These are phyloP conservation scores for Melanchra persicariae DNA, from an alignment of 2,888 invertebrate species.

Conservation along the genomic window DNA sequence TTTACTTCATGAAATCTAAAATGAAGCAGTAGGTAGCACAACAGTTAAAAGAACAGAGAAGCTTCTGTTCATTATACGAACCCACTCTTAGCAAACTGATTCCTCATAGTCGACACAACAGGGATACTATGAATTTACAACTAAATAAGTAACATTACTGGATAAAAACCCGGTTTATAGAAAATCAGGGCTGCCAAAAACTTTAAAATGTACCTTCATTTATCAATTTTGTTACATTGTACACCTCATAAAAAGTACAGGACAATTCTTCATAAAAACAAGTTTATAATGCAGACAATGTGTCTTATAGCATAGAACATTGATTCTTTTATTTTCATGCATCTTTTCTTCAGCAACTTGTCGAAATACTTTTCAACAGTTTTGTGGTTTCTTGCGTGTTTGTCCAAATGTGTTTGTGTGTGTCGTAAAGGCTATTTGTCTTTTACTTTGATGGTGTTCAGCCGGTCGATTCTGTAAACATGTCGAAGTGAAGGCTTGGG, in stretches of 20 bases:
- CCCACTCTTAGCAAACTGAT: not conserved
- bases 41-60: not conserved
- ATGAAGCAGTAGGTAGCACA: not conserved
- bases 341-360: not conserved
- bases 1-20: not conserved
- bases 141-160: not conserved
- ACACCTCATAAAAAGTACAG: too few relatives aligned
- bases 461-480: too few relatives aligned
- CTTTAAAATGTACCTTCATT: not conserved
- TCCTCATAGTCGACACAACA: not conserved
- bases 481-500: too few relatives aligned
- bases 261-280: too few relatives aligned
- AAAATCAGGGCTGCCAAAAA: not conserved
- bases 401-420: not conserved
- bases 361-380: not conserved
- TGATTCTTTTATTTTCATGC: not conserved
- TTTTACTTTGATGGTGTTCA: conserved; percentile 65
- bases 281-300: too few relatives aligned
- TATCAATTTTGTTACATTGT: too few relatives aligned
- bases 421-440: conserved; percentile 53
- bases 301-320: not conserved
- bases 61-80: not conserved
- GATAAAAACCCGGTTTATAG: not conserved
- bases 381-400: not conserved
- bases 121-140: not conserved